Percentiles rank a stretch among this genome's conserved stretches.
These are phyloP conservation scores for Crocallis elinguaria DNA, from an alignment of 2,888 invertebrate species.

Conservation along the genomic window DNA sequence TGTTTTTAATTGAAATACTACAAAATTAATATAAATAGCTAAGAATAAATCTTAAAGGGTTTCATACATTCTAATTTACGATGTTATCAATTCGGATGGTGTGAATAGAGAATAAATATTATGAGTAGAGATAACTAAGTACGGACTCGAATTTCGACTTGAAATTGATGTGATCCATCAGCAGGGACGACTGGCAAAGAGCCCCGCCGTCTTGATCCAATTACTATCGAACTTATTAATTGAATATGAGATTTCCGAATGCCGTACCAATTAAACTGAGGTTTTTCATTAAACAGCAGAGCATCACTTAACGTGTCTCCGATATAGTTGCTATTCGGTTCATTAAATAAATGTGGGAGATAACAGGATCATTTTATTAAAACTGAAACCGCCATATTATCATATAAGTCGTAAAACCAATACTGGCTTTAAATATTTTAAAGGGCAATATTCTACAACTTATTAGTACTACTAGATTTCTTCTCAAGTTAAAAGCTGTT, in stretches of 20 bases:
- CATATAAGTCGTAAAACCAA: constrained; percentile 54
- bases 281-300: constrained; percentile 68
- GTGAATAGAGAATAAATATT: constrained; percentile 40
- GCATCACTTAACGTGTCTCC: constrained; percentile 61
- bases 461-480: constrained; percentile 35
- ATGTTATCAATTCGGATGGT: constrained; percentile 10
- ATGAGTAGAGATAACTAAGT: constrained; percentile 43
- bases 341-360: constrained; percentile 63
- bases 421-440: constrained; percentile 42
- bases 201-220: constrained; percentile 58
- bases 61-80: not conserved
- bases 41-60: not conserved
- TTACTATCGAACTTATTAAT: constrained; percentile 69
- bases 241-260: constrained; percentile 63
- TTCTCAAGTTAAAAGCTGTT: constrained; percentile 28
- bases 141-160: constrained; percentile 44
- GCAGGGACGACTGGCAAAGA: constrained; percentile 43
- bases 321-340: constrained; percentile 62
- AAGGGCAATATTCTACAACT: constrained; percentile 25
- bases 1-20: not conserved
- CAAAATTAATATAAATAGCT: not conserved
- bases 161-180: constrained; percentile 64
- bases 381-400: constrained; percentile 47
- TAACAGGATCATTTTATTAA: constrained; percentile 49
- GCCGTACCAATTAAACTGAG: constrained; percentile 67